Conservation (phyloP, 2,797 vertebrate species). For the Argyrosomus regius region DNA sequence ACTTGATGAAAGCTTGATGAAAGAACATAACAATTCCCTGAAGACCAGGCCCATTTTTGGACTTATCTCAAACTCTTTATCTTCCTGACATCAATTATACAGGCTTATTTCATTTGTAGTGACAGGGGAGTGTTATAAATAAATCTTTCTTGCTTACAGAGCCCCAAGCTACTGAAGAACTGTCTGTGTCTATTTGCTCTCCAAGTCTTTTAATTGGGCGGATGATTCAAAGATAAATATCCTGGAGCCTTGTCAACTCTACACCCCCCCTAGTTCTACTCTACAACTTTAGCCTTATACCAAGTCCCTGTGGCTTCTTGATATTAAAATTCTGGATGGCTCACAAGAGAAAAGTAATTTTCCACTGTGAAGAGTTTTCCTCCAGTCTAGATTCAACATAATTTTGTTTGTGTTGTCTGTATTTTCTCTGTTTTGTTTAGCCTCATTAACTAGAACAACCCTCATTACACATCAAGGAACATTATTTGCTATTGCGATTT, state of each 20-base stretch:
- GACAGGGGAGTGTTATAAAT: slow-evolving; percentile 58
- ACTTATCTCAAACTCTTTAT: slow-evolving; percentile 38
- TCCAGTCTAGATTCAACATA: slow-evolving; percentile 28
- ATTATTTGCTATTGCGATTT: slow-evolving; percentile 34
- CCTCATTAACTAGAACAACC: slow-evolving; percentile 54
- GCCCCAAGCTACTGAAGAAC: slow-evolving; percentile 49
- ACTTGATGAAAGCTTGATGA: slow-evolving; percentile 38
- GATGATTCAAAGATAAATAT: slow-evolving; percentile 71
- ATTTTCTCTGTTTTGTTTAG: slow-evolving; percentile 41
- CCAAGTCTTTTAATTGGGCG: slow-evolving; percentile 62
- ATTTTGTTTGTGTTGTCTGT: slow-evolving; percentile 33
- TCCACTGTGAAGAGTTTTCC: slow-evolving; percentile 37
- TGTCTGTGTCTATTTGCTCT: slow-evolving; percentile 63
- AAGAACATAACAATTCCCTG: slow-evolving; percentile 35
- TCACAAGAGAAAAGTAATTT: slow-evolving; percentile 46
- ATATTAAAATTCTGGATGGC: slow-evolving; percentile 49
- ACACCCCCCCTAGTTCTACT: slow-evolving; percentile 6
- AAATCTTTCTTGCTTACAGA: slow-evolving; percentile 58
- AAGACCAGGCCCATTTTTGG: slow-evolving; percentile 43
- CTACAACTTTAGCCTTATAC: background rate
- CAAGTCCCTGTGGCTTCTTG: slow-evolving; percentile 10
- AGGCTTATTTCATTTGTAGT: slow-evolving; percentile 51
- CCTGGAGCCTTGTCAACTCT: slow-evolving; percentile 33
- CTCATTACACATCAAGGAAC: slow-evolving; percentile 43
- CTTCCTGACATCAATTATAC: slow-evolving; percentile 50